Base-by-base conservation (phyloP, 2,113 vertebrate species). In the Leptobrachium ailaonicum region DNA sequence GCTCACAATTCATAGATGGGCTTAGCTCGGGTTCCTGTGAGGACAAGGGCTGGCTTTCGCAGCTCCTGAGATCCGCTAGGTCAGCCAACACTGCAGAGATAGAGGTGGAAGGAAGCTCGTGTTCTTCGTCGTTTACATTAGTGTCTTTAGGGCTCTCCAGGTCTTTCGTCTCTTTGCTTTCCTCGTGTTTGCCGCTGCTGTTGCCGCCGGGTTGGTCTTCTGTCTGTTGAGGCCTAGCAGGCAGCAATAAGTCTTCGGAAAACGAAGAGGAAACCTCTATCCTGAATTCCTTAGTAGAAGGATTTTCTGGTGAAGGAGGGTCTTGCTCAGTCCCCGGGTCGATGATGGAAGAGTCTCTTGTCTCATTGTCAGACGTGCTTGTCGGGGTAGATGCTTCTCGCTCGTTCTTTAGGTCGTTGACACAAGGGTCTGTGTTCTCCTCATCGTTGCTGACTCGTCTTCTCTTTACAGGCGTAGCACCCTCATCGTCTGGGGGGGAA, bases 281-380 rank as follows among this genome's bases (percentile, higher is more conserved):
- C 88, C 96, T 94, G 88, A 96, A 96, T 88, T 96, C 98, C 77
- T 96, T 95, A 50, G 92, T 85, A 43, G 93, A 94, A 73, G 85
- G 80, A 63, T 85, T 93, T 79, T 95, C 95, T 0, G 97, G 97
- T 12, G 96, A 95, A 77, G 97, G 96, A 71, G 94, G 95, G 77
- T 99, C 98, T 86, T 99, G 96, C 85, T 99, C 98, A 0, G 97
- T 98, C 75, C 97, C 98, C 0, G 97, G 98, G 79, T 99, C 97
- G n/a, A 99, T 99, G 81, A 99, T 94, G 0, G 96, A 98, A 1
- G 98, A 99, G 95, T 99, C 98, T 66, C 97, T 93, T 0, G 97
- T 99, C 89, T 99, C 98, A 0, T 96, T 99, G 90, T 99, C 97
- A 0, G 98, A 98, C 75, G 96, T 95, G 93, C 97, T 98, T 20